phyloP scores from a whole-genome alignment of 2,888 invertebrate species.

The Resseliella maxima region DNA sequence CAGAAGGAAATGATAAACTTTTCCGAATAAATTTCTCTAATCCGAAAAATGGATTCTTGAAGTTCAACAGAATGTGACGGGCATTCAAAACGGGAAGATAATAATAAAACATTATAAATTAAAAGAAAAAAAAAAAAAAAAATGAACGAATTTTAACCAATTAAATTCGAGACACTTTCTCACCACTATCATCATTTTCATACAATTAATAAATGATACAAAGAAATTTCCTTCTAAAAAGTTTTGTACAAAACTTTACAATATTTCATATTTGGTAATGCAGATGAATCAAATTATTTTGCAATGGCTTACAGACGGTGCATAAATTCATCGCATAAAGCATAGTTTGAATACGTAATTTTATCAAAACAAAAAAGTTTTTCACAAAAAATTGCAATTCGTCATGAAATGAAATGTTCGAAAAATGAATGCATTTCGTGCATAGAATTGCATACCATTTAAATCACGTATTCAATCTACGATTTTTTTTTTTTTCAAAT shows the following conservation, averaged over 20 bases:
- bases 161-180: neutral
- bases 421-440: neutral
- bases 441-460: neutral
- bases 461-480: too few species aligned
- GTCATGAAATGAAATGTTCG: neutral
- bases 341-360: neutral
- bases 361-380: slow-evolving; percentile 14
- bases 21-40: too few species aligned
- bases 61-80: too few species aligned
- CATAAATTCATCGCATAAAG: slow-evolving; percentile 34
- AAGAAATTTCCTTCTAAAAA: neutral
- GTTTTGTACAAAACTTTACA: neutral
- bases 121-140: too few species aligned
- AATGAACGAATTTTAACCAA: neutral
- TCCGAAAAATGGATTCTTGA: too few species aligned
- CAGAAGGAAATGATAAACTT: too few species aligned
- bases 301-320: neutral
- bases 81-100: neutral
- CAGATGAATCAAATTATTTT: neutral
- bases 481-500: neutral
- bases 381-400: neutral
- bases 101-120: too few species aligned
- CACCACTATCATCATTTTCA: neutral
- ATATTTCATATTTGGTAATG: slow-evolving; percentile 27
- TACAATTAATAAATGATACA: neutral